A percentile compares a stretch with the other conserved stretches of the same genome.
Evolutionary conservation across 2,113 vertebrate species (phyloP).

Genomic region (Arothron firmamentum): DNA sequence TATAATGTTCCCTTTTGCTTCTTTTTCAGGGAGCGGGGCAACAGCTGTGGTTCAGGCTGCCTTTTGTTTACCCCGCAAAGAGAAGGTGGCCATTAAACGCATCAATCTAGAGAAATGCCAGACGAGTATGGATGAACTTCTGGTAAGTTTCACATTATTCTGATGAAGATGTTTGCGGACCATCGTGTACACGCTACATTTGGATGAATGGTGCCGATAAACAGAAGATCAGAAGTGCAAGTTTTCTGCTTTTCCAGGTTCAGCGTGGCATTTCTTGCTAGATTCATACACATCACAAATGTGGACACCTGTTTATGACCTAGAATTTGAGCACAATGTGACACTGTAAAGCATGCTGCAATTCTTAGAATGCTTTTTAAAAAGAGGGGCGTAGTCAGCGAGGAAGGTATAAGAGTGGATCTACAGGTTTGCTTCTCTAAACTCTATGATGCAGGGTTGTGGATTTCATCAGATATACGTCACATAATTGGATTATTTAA

Average conservation of each 20-base stretch:
- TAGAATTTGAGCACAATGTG: not conserved
- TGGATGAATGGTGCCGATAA: too few species aligned
- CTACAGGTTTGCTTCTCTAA: too few species aligned
- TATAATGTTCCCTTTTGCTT: conserved; percentile 8
- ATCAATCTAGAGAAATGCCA: conserved; percentile 98
- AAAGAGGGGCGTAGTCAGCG: too few species aligned
- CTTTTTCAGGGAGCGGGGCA: conserved; percentile 64
- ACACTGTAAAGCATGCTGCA: not conserved
- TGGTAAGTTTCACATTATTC: conserved; percentile 75
- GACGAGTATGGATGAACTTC: conserved; percentile 94
- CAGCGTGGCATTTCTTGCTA: too few species aligned
- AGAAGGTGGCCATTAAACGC: conserved; percentile 93
- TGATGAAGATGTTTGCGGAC: not conserved
- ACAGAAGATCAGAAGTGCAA: too few species aligned
- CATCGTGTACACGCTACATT: not conserved
- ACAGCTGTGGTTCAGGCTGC: conserved; percentile 94
- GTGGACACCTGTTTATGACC: too few species aligned
- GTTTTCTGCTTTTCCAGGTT: too few species aligned
- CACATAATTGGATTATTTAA: too few species aligned
- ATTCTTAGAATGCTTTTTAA: not conserved
- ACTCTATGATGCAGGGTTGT: too few species aligned
- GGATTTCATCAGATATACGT: too few species aligned
- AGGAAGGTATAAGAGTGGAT: too few species aligned
- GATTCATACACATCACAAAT: too few species aligned
- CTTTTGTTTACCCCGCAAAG: conserved; percentile 87